Conservation (phyloP, 2,113 vertebrate genomes). For the Channa argus region DNA sequence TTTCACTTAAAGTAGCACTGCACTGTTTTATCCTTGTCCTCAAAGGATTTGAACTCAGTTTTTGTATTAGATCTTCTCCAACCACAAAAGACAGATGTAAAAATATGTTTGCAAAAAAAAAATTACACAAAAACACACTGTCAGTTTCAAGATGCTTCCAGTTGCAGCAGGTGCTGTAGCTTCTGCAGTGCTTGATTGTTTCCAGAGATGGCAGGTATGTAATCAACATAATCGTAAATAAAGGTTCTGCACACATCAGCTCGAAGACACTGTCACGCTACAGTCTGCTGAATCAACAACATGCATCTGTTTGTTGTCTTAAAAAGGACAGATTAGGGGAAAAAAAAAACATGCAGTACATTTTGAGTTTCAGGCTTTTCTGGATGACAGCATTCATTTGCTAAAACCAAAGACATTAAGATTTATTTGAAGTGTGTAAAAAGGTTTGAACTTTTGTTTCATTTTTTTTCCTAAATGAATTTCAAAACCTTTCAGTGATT, state of each 20-base stretch:
- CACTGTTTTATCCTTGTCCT: too few species aligned
- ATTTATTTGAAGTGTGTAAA: conserved; percentile 1
- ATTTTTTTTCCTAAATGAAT: conserved; percentile 6
- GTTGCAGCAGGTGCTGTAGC: neutral
- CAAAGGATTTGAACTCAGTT: too few species aligned
- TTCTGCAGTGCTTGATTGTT: neutral
- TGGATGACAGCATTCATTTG: conserved; percentile 4
- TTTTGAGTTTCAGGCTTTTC: neutral
- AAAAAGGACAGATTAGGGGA: neutral
- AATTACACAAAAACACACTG: too few species aligned
- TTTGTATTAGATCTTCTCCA: too few species aligned
- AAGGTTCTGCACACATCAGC: conserved; percentile 28
- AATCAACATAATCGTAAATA: conserved; percentile 24
- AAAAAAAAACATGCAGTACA: neutral
- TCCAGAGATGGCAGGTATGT: conserved; percentile 14
- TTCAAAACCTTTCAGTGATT: neutral
- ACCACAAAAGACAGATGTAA: too few species aligned
- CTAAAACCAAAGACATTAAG: neutral
- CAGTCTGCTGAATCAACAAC: conserved; percentile 13
- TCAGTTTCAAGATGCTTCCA: neutral
- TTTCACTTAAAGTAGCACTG: too few species aligned
- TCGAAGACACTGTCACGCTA: neutral
- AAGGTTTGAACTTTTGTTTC: neutral
- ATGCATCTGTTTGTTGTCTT: conserved; percentile 2
- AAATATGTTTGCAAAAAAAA: too few species aligned